Percentiles rank a stretch among this genome's conserved stretches.
Evolutionary conservation across 2,113 vertebrate genomes (phyloP).

Genomic region (Eolophus roseicapilla): DNA sequence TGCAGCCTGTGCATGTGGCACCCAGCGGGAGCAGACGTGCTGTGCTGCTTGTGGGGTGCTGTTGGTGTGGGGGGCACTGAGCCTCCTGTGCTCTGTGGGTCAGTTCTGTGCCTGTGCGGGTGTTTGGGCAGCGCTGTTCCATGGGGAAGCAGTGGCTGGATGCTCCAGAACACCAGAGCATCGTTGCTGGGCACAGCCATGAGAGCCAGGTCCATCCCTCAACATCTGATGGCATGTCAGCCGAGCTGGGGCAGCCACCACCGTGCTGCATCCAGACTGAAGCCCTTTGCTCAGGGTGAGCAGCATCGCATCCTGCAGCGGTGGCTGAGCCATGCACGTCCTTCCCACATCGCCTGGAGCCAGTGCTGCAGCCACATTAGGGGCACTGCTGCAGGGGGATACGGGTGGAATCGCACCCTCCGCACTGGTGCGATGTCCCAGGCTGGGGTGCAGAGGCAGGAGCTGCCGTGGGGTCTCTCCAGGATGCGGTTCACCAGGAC

Average conservation of each 20-base stretch:
- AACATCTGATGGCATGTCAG: fast-evolving
- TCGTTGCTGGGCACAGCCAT: neutral
- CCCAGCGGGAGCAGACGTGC: fast-evolving
- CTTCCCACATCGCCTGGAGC: fast-evolving
- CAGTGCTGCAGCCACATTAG: fast-evolving
- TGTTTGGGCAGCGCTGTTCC: fast-evolving
- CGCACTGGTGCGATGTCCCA: fast-evolving
- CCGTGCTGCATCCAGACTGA: fast-evolving
- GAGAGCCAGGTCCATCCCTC: neutral
- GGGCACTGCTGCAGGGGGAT: neutral
- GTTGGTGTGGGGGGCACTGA: neutral
- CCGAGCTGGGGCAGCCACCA: neutral
- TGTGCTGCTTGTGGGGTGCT: neutral
- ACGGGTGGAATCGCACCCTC: neutral
- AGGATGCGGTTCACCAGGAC: neutral
- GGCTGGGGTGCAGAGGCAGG: neutral
- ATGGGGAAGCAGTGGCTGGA: neutral
- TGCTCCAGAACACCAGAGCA: fast-evolving
- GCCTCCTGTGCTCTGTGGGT: neutral
- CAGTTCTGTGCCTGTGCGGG: fast-evolving
- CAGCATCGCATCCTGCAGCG: fast-evolving
- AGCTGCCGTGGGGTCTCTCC: neutral
- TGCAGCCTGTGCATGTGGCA: neutral
- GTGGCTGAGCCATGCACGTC: neutral
- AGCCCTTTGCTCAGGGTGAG: neutral